Evolutionary conservation across 2,797 vertebrate genomes (phyloP), one percentile per base, ranked within the genome.

Genomic region (Pipistrellus nathusii): DNA sequence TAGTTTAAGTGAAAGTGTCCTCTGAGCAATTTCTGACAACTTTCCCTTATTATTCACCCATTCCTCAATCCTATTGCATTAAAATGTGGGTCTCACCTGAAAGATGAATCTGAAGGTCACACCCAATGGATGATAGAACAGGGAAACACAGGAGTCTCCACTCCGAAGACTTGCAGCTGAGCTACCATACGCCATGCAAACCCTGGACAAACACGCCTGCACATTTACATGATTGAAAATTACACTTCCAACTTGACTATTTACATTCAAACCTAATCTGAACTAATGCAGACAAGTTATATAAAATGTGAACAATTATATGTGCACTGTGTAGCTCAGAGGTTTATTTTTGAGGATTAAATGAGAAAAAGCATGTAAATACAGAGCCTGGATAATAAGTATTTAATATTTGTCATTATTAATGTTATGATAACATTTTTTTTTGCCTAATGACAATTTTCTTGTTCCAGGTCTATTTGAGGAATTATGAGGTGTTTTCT

Each of bases 381-480:
- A 85, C 11, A 89, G 75, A n/a, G 2, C 55, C 51, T 48, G 18
- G 55, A 91, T 92, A 90, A 51, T 92, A 92, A 94, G 48, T 93
- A 83, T 64, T 92, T 92, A 94, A 87, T 80, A 90, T 64, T 80
- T 38, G 59, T 78, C 64, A 94, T 59, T 83, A 92, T 80, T 87
- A 93, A 86, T 95, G 82, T 57, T 53, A 94, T 94, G 53, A 88
- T 76, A 92, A 44, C 18, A 84, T 82, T 93, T 88, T 46, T n/a
- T 46, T 46, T 90, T 93, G 44, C 68, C 80, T 94, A 84, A 86
- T 78, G 53, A 90, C 27, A 93, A 88, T 94, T 97, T 92, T 94
- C 83, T 94, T 94, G 51, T 90, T 64, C 81, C 51, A 94, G 46
- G 9, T 55, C 27, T 83, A 87, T 64, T 44, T 57, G 55, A 92